Base-by-base conservation (phyloP, 2,888 invertebrate species). In the Limnephilus marmoratus region DNA sequence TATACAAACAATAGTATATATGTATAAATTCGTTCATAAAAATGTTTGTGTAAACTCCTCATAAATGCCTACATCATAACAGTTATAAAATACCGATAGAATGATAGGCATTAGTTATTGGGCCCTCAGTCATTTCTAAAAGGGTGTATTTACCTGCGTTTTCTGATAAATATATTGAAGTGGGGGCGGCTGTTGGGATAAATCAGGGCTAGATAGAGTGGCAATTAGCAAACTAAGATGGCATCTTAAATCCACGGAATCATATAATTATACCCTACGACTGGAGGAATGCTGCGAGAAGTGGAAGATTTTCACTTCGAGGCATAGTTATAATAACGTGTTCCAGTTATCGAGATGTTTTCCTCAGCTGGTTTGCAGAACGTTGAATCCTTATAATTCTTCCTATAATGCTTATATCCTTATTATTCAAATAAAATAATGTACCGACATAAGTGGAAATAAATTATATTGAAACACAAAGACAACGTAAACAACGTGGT, bases 211-310 rank as follows among this genome's bases (percentile, higher is more conserved):
- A 18, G 80, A 80, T 88, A 80, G 49, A 86, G 81, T 81, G 90
- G 90, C 81, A 90, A 90, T 90, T 90, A 90, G 81, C 81, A 24
- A 80, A 81, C 90, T 90, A 81, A 41, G 90, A 90, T 90, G 90
- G 90, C 90, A 81, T 90, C 81, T 90, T 81, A 81, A 90, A 90
- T 82, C 90, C 81, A 90, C 90, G 90, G 81, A 81, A 81, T 81
- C 81, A 45, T 90, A 83, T 83, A 83, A 83, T 83, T 83, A 34
- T 37, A 34, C 24, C 37, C 37, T 83, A 41, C 83, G 24, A 83
- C 13, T 34, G 18, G 37, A 24, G 31, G 83, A 31, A 37, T 31
- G 37, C 18, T 83, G 18, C 83, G 18, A 83, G 31, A 83, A 83
- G 18, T 34, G 31, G 31, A 83, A 83, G 34, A 83, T 68, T 68